Percentiles rank a stretch among this genome's conserved stretches.
Evolutionary conservation across 2,888 invertebrate species (phyloP).

Genomic region (Andrena hattorfiana): DNA sequence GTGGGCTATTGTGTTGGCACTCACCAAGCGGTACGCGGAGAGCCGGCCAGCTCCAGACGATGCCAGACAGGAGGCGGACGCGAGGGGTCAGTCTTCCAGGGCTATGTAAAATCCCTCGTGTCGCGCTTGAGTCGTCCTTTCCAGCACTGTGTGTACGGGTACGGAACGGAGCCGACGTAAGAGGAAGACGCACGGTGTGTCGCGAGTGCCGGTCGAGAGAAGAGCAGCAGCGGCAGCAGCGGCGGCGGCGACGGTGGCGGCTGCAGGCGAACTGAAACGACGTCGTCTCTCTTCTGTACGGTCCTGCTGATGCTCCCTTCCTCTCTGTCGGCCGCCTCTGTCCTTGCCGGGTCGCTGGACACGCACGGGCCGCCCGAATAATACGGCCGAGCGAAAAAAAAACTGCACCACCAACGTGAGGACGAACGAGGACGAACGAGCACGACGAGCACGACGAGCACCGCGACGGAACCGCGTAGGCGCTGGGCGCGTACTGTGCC

Average conservation of each 20-base stretch:
- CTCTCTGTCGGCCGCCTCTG: not conserved
- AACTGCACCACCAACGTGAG: conserved; percentile 56
- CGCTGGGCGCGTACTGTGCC: conserved; percentile 80
- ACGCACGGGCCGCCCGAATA: conserved; percentile 23
- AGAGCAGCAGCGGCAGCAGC: conserved; percentile 43
- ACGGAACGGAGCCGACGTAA: not conserved
- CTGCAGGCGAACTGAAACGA: conserved; percentile 33
- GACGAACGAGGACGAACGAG: conserved; percentile 53
- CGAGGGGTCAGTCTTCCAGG: not conserved
- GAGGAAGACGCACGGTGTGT: conserved; percentile 36
- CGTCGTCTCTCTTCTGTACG: conserved; percentile 18
- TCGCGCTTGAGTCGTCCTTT: conserved; percentile 5
- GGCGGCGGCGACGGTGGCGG: conserved; percentile 32
- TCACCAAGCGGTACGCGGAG: conserved; percentile 45
- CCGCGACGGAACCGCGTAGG: conserved; percentile 72
- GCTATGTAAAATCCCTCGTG: conserved; percentile 39
- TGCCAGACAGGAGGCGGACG: conserved; percentile 2
- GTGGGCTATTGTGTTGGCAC: not conserved
- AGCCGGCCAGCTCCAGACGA: conserved; percentile 22
- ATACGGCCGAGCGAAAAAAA: conserved; percentile 8
- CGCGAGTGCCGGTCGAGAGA: conserved; percentile 46
- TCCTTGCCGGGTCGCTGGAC: conserved; percentile 3
- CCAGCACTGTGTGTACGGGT: conserved; percentile 36
- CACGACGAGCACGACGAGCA: conserved; percentile 45
- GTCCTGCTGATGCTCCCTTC: not conserved